Conservation (phyloP, 2,888 invertebrate genomes). For the Acronicta aceris region DNA sequence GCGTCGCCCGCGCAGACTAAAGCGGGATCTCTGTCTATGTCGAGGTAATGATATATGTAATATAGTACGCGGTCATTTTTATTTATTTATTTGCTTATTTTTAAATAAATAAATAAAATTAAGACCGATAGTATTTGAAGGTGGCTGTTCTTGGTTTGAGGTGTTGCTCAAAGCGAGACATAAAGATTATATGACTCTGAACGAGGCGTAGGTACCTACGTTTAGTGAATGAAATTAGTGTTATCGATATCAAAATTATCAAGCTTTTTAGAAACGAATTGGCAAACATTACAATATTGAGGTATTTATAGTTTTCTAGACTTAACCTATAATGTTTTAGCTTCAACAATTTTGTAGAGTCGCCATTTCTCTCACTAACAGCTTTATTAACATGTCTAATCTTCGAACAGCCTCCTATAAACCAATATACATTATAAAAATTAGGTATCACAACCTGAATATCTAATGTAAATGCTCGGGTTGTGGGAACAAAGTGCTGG, state of each 20-base stretch:
- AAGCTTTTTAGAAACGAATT: not conserved
- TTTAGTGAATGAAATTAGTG: not conserved
- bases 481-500: not conserved
- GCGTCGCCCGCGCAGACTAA: conserved; percentile 91
- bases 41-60: conserved; percentile 86
- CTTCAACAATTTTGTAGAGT: too few relatives aligned
- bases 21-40: conserved; percentile 89
- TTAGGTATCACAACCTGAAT: conserved; percentile 2
- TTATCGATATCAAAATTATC: not conserved
- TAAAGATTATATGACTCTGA: not conserved
- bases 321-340: too few relatives aligned
- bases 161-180: conserved; percentile 9
- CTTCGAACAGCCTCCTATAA: conserved; percentile 12
- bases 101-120: conserved; percentile 30
- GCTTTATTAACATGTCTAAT: not conserved
- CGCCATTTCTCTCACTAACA: not conserved
- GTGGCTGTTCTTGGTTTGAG: conserved; percentile 4
- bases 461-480: not conserved
- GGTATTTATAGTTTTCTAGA: too few relatives aligned
- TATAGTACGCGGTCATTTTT: conserved; percentile 27
- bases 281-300: not conserved
- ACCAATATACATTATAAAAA: not conserved
- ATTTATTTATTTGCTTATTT: conserved; percentile 12
- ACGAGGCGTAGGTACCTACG: conserved; percentile 3
- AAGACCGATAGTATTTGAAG: not conserved